phyloP scores from a whole-genome alignment of 1,140 invertebrate genomes.

The Drosophila nikananu region DNA sequence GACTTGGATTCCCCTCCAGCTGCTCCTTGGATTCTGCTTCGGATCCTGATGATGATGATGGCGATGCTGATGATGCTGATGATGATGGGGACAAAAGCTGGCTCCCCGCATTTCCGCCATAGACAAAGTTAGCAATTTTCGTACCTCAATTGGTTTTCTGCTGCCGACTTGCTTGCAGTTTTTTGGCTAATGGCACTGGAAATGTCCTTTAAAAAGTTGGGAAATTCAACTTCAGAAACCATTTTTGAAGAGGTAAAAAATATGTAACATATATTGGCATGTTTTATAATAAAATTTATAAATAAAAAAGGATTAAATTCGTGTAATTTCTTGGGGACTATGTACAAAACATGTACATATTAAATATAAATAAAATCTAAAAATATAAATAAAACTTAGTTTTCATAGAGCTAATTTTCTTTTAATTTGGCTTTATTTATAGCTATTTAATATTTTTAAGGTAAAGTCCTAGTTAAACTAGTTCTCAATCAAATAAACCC shows the following conservation, averaged over 20 bases:
- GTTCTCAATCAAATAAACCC: too few species aligned
- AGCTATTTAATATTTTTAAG: background rate
- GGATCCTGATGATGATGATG: background rate
- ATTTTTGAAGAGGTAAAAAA: background rate
- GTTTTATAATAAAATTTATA: background rate
- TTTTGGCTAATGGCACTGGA: background rate
- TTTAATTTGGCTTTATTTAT: background rate
- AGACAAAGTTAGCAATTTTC: conserved; percentile 76
- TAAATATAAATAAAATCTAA: background rate
- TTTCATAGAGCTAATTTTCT: too few species aligned
- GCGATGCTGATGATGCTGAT: background rate
- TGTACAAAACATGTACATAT: background rate
- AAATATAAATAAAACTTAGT: background rate
- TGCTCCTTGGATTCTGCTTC: background rate
- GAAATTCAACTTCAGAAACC: background rate
- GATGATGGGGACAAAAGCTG: conserved; percentile 30
- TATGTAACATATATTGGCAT: background rate
- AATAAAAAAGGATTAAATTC: too few species aligned
- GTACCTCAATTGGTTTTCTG: conserved; percentile 78
- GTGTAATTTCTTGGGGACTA: background rate
- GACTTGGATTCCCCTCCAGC: conserved; percentile 5
- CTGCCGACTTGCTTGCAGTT: background rate
- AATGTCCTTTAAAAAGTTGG: conserved; percentile 9
- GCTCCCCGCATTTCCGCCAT: conserved; percentile 28
- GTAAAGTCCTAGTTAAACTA: too few species aligned